Evolutionary conservation across 1,140 invertebrate genomes (phyloP).

Genomic region (Arctopsyche grandis): DNA sequence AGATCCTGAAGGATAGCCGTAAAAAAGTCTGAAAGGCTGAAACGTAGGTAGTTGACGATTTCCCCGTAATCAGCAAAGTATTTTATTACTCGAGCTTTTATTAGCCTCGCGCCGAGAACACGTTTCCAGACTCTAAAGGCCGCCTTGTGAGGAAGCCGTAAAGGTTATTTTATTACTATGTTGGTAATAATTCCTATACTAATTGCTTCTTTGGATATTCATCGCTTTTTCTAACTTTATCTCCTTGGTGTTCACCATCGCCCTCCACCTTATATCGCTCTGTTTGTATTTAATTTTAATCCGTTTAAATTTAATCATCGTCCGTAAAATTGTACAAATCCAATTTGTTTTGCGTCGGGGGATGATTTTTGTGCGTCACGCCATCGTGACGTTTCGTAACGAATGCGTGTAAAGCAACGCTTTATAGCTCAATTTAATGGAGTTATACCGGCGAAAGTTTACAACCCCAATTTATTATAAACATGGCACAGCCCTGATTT

Average conservation of each 20-base stretch:
- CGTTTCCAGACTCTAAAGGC: not conserved
- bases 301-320: not conserved
- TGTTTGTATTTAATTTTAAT: not conserved
- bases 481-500: too few relatives aligned
- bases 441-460: too few relatives aligned
- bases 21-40: not conserved
- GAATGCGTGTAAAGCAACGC: too few relatives aligned
- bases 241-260: not conserved
- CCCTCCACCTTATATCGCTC: not conserved
- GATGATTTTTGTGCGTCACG: too few relatives aligned
- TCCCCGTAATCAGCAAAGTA: conserved; percentile 17
- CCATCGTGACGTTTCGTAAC: too few relatives aligned
- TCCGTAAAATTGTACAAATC: too few relatives aligned
- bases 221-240: conserved; percentile 3
- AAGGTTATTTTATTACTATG: conserved; percentile 12
- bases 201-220: conserved; percentile 20
- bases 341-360: too few relatives aligned
- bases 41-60: conserved; percentile 9
- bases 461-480: too few relatives aligned
- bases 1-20: conserved; percentile 9
- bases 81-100: conserved; percentile 14
- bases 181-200: conserved; percentile 15
- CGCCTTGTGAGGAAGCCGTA: not conserved
- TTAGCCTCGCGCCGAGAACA: not conserved
- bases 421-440: too few relatives aligned